phyloP scores from a whole-genome alignment of 2,888 invertebrate species.

The Hoplodrina ambigua region DNA sequence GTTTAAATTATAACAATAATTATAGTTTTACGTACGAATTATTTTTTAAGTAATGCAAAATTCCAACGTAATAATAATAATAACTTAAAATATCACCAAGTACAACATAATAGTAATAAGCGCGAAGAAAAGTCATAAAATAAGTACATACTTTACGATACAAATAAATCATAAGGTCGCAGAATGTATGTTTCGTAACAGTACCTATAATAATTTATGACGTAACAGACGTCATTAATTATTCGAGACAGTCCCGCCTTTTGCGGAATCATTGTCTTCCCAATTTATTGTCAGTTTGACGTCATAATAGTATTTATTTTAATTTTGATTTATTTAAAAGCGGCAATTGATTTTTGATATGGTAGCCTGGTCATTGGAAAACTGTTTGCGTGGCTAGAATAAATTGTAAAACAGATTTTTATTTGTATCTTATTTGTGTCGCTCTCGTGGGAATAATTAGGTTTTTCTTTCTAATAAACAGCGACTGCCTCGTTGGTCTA shows the following conservation, averaged over 20 bases:
- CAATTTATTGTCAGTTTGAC: constrained; percentile 41
- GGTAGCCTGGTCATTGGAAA: too few species aligned
- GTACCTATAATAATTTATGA: too few species aligned
- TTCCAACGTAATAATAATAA: neutral
- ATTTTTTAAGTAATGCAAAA: too few species aligned
- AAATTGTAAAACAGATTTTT: neutral
- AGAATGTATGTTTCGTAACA: constrained; percentile 22
- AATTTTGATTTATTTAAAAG: constrained; percentile 1
- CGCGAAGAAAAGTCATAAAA: constrained; percentile 23
- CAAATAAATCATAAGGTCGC: constrained; percentile 13
- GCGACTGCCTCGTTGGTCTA: too few species aligned
- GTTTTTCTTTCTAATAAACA: too few species aligned
- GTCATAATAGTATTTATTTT: constrained; percentile 30
- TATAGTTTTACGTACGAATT: too few species aligned
- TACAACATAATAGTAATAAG: neutral
- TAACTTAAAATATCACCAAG: neutral
- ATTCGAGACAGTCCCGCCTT: constrained; percentile 34
- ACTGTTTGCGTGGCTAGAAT: neutral
- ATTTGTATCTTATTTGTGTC: too few species aligned
- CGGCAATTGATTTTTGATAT: neutral
- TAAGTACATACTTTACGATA: neutral
- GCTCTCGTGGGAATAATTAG: too few species aligned
- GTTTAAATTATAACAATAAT: too few species aligned
- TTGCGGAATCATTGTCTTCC: constrained; percentile 51
- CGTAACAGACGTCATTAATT: constrained; percentile 13